Conservation (phyloP, 2,113 vertebrate genomes). For the Rhegmatorhina hoffmannsi region DNA sequence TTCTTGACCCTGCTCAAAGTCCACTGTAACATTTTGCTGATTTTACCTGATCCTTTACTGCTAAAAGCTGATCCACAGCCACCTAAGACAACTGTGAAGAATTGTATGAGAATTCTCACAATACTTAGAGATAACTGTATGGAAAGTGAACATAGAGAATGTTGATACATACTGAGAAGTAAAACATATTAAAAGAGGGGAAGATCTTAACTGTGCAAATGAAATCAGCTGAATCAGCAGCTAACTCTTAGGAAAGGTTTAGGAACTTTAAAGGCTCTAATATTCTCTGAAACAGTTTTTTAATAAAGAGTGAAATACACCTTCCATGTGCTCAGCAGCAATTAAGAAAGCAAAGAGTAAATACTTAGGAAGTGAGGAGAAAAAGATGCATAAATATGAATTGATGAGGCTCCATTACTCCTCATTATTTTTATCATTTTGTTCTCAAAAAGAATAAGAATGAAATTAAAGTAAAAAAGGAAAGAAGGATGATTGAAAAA, state of each 20-base stretch:
- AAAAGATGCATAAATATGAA: neutral
- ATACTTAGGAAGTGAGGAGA: neutral
- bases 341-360: neutral
- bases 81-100: neutral
- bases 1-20: neutral
- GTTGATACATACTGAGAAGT: neutral
- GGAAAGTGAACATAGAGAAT: neutral
- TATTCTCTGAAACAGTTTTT: neutral
- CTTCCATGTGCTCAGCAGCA: neutral
- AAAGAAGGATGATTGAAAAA: neutral
- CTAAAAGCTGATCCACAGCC: neutral
- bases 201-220: neutral
- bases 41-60: neutral
- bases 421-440: neutral
- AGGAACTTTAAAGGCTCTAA: neutral
- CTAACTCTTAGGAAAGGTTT: neutral
- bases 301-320: neutral
- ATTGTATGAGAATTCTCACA: neutral
- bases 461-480: neutral
- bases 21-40: neutral
- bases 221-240: neutral
- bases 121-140: neutral
- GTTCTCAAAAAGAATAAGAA: neutral
- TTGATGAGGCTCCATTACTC: neutral
- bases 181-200: neutral